Conservation (phyloP, 2,113 vertebrate species). For the Xyliphius kryptos region DNA sequence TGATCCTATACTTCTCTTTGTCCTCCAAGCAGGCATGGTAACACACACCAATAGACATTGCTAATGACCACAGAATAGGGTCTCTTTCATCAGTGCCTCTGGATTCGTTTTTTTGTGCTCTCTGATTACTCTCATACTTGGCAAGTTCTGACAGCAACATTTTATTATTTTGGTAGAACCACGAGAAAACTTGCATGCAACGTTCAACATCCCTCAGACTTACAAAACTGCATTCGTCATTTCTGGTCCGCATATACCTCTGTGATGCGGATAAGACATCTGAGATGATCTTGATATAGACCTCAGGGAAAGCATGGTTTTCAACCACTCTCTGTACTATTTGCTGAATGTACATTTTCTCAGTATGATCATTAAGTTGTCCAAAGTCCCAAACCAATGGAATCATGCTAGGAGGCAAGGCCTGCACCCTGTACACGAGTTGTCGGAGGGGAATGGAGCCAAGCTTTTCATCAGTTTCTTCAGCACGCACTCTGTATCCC, state of each 20-base stretch:
- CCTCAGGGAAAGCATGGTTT: not conserved
- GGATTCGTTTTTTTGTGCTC: too few relatives aligned
- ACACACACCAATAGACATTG: conserved; percentile 81
- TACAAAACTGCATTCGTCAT: conserved; percentile 83
- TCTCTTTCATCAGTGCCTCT: conserved; percentile 38
- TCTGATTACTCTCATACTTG: conserved; percentile 35
- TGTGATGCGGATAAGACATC: conserved; percentile 83
- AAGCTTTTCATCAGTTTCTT: conserved; percentile 80
- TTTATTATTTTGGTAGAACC: conserved; percentile 69
- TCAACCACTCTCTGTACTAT: conserved; percentile 75
- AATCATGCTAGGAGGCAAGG: conserved; percentile 87
- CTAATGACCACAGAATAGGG: conserved; percentile 74
- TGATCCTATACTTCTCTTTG: conserved; percentile 68
- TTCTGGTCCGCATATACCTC: conserved; percentile 76
- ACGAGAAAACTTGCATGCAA: conserved; percentile 80
- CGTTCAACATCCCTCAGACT: conserved; percentile 93
- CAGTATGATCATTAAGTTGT: conserved; percentile 74
- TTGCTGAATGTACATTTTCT: conserved; percentile 82
- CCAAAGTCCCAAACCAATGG: conserved; percentile 96
- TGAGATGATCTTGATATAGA: conserved; percentile 47
- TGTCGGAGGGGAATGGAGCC: conserved; percentile 87
- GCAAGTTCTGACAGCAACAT: conserved; percentile 64
- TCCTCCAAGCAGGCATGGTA: conserved; percentile 85
- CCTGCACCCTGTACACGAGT: conserved; percentile 91
- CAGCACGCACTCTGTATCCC: conserved; percentile 82